Evolutionary conservation across 2,797 vertebrate genomes (phyloP).

Genomic region (Dromococcyx pavoninus): DNA sequence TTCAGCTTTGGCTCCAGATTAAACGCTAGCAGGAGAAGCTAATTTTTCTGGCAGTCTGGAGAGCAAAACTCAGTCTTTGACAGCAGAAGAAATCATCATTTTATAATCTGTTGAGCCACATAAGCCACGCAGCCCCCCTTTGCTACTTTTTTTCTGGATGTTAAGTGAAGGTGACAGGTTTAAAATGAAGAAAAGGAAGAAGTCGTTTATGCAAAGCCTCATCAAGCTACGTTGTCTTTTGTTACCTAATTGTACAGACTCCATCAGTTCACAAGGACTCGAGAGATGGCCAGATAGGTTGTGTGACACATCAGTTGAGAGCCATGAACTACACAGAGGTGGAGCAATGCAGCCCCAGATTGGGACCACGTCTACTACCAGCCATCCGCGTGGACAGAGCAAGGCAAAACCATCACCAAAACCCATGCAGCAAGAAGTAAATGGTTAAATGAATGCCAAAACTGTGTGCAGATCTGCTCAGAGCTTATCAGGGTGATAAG

Average conservation of each 20-base stretch:
- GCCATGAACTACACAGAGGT: not conserved
- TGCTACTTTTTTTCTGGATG: not conserved
- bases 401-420: not conserved
- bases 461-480: not conserved
- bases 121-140: not conserved
- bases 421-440: not conserved
- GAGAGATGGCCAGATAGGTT: not conserved
- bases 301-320: not conserved
- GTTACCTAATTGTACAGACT: not conserved
- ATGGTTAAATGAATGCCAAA: not conserved
- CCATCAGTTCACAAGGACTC: not conserved
- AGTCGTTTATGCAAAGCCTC: not conserved
- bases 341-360: not conserved
- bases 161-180: not conserved
- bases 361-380: fast-evolving
- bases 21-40: not conserved
- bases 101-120: not conserved
- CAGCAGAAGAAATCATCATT: not conserved
- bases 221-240: fast-evolving
- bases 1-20: not conserved
- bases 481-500: not conserved
- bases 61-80: not conserved
- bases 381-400: not conserved
- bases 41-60: not conserved
- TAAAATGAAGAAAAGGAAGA: not conserved